Evolutionary conservation across 2,113 vertebrate species (phyloP).

Genomic region (Nansenia antarctica): DNA sequence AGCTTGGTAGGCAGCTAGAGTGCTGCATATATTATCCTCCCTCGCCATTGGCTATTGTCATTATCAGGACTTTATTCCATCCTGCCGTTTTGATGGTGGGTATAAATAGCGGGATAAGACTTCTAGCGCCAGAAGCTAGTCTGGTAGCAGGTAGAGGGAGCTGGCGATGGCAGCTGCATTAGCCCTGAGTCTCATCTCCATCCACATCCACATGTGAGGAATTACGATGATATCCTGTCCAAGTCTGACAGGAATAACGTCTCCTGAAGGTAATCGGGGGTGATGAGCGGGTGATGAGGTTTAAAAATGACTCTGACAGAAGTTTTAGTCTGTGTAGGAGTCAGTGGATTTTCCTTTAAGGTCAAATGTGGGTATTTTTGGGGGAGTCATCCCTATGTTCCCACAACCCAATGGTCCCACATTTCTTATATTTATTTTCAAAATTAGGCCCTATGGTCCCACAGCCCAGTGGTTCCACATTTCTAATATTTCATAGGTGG

Average conservation of each 20-base stretch:
- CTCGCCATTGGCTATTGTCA: neutral
- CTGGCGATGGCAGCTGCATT: conserved; percentile 2
- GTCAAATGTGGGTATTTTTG: neutral
- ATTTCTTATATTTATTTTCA: too few relatives aligned
- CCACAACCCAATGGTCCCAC: too few relatives aligned
- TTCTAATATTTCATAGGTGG: too few relatives aligned
- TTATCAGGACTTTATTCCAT: neutral
- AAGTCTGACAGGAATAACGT: conserved; percentile 33
- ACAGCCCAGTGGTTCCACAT: too few relatives aligned
- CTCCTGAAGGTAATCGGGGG: conserved; percentile 17
- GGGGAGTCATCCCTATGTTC: neutral
- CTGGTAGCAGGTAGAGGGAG: neutral
- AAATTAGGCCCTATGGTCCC: too few relatives aligned
- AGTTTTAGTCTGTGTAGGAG: neutral
- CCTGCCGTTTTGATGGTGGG: neutral
- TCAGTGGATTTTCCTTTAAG: neutral
- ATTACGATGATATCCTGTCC: conserved; percentile 38
- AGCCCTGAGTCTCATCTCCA: conserved; percentile 21
- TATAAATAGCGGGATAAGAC: conserved; percentile 1
- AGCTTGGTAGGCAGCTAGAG: too few relatives aligned
- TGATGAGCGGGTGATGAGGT: conserved; percentile 21
- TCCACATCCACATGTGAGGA: conserved; percentile 15
- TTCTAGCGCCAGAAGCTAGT: neutral
- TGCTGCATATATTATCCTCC: too few relatives aligned
- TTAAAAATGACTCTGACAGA: conserved; percentile 9